Base-by-base conservation (phyloP, 2,113 vertebrate species). In the Aphelocoma coerulescens region DNA sequence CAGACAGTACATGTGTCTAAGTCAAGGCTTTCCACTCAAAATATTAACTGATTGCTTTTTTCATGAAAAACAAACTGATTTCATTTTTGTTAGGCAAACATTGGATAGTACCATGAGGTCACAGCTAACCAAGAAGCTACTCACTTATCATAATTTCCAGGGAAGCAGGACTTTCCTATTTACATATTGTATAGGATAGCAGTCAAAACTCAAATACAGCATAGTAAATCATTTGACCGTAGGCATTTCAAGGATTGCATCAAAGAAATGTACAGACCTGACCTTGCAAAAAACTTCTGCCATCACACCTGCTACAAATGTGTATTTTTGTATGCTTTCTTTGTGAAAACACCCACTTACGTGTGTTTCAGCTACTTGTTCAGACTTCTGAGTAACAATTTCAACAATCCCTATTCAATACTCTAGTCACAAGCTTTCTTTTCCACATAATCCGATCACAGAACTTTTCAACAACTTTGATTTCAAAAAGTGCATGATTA, bases 151-250 rank as follows among this genome's bases (percentile, higher is more conserved):
- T 12, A n/a, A 66, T 66, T 92, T 94, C 68, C 59, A 83, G 79
- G 93, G 76, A 94, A 89, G 21, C 51, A 84, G 65, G 43, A 81
- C 44, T 91, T 95, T 96, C 72, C 72, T 93, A 84, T 94, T 95
- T 95, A 88, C 37, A 57, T 80, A 41, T 16, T n/a, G 16, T 72
- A 61, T 68, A 90, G 57, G 24, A 75, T 11, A 65, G 62, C 48
- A 68, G 27, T 79, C 49, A 94, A 65, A 86, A 87, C 62, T 80
- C 24, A 85, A 77, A 95, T 30, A 59, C 22, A 62, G 12, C 26
- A 33, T 24, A 85, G 39, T 86, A 80, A 74, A 63, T 41, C n/a
- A 84, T 74, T 71, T 74, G 51, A 59, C 48, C 8, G 2, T 21
- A 44, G 28, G 9, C 27, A 65, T 62, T 87, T 86, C 61, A 93